A percentile compares a stretch with the other conserved stretches of the same genome.
Evolutionary conservation across 1,140 invertebrate species (phyloP).

Genomic region (Condylostylus longicornis): DNA sequence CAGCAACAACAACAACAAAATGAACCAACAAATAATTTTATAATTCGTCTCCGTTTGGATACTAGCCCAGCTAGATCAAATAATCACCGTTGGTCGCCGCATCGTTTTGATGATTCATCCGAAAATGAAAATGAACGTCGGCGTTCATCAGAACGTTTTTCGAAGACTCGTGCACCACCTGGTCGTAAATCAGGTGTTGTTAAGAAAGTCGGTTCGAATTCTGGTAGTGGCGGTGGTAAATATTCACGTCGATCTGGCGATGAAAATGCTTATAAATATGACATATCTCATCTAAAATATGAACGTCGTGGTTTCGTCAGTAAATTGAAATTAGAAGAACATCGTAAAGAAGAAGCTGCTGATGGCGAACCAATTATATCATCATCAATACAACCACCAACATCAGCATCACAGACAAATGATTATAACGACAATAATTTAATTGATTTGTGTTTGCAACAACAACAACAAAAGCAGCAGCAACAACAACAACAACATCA

Average conservation of each 20-base stretch:
- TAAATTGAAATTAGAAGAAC: conserved; percentile 15
- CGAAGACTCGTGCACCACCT: conserved; percentile 27
- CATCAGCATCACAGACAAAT: conserved; percentile 10
- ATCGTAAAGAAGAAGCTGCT: conserved; percentile 10
- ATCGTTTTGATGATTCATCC: conserved; percentile 30
- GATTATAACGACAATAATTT: conserved; percentile 32
- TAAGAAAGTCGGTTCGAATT: conserved; percentile 18
- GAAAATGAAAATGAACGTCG: conserved; percentile 35
- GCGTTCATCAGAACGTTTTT: conserved; percentile 29
- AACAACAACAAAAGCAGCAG: conserved; percentile 7
- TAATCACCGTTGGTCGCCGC: conserved; percentile 21
- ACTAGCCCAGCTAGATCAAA: conserved; percentile 26
- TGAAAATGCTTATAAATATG: conserved; percentile 28
- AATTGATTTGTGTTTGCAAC: conserved; percentile 24
- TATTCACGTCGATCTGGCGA: conserved; percentile 14
- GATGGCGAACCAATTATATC: conserved; percentile 5
- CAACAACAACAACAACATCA: conserved; percentile 15
- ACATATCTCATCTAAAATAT: conserved; percentile 25
- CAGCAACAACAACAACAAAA: conserved; percentile 3
- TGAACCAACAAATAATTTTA: conserved; percentile 14
- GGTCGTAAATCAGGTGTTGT: conserved; percentile 23
- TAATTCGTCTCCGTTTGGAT: conserved; percentile 18
- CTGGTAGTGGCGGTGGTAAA: not conserved
- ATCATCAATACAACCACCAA: no score
- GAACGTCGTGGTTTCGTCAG: conserved; percentile 29